Conservation (phyloP, 2,113 vertebrate species). For the Paramisgurnus dabryanus region DNA sequence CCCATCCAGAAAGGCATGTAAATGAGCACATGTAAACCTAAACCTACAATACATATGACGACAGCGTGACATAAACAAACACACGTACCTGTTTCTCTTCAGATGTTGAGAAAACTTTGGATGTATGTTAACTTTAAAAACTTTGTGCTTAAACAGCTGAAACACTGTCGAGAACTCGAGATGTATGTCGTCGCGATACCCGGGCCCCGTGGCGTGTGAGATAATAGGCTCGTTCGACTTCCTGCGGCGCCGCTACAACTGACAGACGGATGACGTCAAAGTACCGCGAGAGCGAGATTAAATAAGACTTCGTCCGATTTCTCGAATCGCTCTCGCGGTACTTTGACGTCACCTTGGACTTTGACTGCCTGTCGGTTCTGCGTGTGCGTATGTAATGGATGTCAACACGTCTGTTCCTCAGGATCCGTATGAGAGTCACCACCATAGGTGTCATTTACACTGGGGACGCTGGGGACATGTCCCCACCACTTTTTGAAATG, state of each 20-base stretch:
- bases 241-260: too few species aligned
- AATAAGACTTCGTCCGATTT: too few species aligned
- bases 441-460: too few species aligned
- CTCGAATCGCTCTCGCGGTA: too few species aligned
- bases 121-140: conserved; percentile 53
- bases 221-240: too few species aligned
- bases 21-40: conserved; percentile 52
- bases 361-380: too few species aligned
- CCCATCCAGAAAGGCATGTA: conserved; percentile 69
- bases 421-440: conserved; percentile 63
- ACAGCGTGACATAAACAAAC: conserved; percentile 54
- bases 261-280: too few species aligned
- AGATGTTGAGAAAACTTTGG: conserved; percentile 62
- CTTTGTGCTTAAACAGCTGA: conserved; percentile 47
- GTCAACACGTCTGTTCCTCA: conserved; percentile 39
- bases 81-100: conserved; percentile 58
- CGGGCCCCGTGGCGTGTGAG: too few species aligned
- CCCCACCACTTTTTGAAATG: too few species aligned
- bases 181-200: background rate
- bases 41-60: conserved; percentile 65
- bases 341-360: too few species aligned
- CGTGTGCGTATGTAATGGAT: background rate
- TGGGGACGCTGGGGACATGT: too few species aligned
- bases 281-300: too few species aligned
- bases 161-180: conserved; percentile 25